Evolutionary conservation across 2,797 vertebrate species (phyloP).

Genomic region (Chrosomus eos): DNA sequence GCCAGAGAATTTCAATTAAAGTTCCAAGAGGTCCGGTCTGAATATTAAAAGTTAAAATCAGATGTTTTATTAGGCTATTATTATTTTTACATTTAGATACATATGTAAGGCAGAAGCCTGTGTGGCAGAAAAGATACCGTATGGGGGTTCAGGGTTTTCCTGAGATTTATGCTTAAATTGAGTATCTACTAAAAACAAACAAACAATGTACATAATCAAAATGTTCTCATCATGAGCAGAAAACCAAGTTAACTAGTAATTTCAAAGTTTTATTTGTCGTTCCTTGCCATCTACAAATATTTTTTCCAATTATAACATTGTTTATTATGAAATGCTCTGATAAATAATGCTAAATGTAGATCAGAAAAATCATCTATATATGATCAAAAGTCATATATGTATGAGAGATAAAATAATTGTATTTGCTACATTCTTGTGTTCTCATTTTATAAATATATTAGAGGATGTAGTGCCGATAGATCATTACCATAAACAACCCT

Average conservation of each 20-base stretch:
- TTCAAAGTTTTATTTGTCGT: too few species aligned
- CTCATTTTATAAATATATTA: too few species aligned
- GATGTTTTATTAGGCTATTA: background rate
- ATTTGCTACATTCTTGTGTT: too few species aligned
- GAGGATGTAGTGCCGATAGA: background rate
- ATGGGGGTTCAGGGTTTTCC: background rate
- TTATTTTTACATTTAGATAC: background rate
- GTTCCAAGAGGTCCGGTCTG: background rate
- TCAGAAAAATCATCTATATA: too few species aligned
- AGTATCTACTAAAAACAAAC: background rate
- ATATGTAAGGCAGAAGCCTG: background rate
- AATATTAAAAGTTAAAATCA: background rate
- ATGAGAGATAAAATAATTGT: too few species aligned
- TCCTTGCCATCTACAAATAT: too few species aligned
- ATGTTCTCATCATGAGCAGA: too few species aligned
- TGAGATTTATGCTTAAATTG: background rate
- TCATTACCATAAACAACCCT: background rate
- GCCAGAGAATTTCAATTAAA: background rate
- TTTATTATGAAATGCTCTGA: too few species aligned
- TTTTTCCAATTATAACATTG: too few species aligned
- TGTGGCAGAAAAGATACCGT: background rate
- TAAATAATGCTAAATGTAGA: too few species aligned
- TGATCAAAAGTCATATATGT: too few species aligned
- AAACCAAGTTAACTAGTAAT: too few species aligned
- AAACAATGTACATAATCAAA: background rate